A percentile compares a stretch with the other conserved stretches of the same genome.
These are phyloP conservation scores for Xanthia togata DNA, from an alignment of 2,888 invertebrate genomes.

Conservation along the genomic window DNA sequence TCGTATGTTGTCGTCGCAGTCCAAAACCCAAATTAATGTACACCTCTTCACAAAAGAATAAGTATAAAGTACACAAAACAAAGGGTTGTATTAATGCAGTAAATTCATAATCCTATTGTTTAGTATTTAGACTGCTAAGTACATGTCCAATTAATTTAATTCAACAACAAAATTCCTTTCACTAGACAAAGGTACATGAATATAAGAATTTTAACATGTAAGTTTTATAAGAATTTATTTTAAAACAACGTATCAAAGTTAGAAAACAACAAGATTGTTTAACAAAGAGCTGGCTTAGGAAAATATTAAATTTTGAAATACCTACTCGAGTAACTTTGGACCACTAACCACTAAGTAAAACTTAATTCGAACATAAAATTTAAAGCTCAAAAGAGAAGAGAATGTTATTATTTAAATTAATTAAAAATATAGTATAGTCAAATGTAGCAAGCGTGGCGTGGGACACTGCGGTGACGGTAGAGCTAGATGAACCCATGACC, in stretches of 20 bases:
- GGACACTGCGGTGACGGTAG: neutral
- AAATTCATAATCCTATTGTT: slow-evolving; percentile 12
- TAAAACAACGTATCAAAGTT: slow-evolving; percentile 18
- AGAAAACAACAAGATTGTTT: slow-evolving; percentile 29
- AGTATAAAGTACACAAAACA: neutral
- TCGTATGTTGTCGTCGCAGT: neutral
- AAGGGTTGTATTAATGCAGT: slow-evolving; percentile 8
- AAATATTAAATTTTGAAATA: slow-evolving; percentile 11
- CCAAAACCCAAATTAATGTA: neutral
- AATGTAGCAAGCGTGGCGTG: neutral
- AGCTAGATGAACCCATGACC: neutral
- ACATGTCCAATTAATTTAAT: neutral
- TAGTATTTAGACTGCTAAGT: neutral
- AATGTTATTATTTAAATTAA: neutral
- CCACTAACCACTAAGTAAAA: slow-evolving; percentile 6
- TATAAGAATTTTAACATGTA: slow-evolving; percentile 3
- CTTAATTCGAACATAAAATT: neutral
- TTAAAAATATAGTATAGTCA: neutral
- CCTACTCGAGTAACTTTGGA: neutral
- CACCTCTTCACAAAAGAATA: neutral
- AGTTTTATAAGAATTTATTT: slow-evolving; percentile 29
- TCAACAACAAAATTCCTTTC: neutral
- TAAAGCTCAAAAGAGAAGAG: slow-evolving; percentile 3
- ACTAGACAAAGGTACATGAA: neutral
- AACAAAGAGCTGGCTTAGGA: neutral